phyloP scores from a whole-genome alignment of 2,888 invertebrate species.

The Acanthopleura granulata region DNA sequence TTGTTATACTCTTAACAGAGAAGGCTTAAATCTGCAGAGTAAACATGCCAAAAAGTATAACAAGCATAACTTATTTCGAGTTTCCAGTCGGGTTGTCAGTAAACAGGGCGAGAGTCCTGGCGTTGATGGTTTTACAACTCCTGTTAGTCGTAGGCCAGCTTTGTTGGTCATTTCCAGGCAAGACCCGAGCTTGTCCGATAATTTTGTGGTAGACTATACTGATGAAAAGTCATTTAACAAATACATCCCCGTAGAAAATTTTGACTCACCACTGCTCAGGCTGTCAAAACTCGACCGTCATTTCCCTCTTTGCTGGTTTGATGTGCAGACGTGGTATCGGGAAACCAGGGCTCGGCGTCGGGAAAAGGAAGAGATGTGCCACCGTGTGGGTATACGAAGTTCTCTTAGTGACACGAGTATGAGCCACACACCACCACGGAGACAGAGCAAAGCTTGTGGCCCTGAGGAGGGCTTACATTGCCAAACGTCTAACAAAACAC shows the following conservation, averaged over 20 bases:
- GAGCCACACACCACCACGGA: background rate
- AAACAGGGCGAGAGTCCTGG: background rate
- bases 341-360: background rate
- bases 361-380: background rate
- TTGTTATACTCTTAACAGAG: background rate
- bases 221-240: background rate
- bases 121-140: too few species aligned
- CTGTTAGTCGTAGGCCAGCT: background rate
- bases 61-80: slow-evolving; percentile 4
- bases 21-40: background rate
- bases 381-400: background rate
- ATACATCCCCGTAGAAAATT: slow-evolving; percentile 8
- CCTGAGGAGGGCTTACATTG: too few species aligned
- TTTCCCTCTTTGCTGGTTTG: slow-evolving; percentile 9
- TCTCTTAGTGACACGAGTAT: background rate
- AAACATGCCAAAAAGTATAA: background rate
- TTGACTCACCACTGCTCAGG: background rate
- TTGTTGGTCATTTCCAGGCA: background rate
- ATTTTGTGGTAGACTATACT: background rate
- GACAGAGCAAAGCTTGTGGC: too few species aligned
- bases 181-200: background rate
- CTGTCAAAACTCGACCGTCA: background rate
- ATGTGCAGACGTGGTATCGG: slow-evolving; percentile 11
- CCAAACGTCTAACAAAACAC: background rate
- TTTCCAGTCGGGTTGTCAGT: background rate